A percentile compares a stretch with the other conserved stretches of the same genome.
Evolutionary conservation across 2,113 vertebrate species (phyloP).

Genomic region (Stegastes partitus): DNA sequence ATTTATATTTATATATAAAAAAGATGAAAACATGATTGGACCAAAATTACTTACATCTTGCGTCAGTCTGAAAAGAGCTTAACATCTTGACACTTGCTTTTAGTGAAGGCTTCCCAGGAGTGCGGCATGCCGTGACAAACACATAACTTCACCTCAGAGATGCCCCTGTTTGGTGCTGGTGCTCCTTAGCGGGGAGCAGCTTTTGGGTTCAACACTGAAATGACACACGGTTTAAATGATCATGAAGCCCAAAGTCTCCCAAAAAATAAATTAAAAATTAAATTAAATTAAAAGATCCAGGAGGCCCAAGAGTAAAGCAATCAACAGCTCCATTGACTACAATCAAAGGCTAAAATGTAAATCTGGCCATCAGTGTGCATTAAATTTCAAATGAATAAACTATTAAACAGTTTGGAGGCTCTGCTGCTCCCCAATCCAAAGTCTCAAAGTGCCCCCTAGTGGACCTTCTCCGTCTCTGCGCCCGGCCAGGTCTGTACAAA

Average conservation of each 20-base stretch:
- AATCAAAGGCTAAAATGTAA: neutral
- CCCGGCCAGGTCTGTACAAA: neutral
- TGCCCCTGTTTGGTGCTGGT: constrained; percentile 25
- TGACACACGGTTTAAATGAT: constrained; percentile 15
- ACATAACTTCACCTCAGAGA: constrained; percentile 25
- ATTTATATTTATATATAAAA: constrained; percentile 54
- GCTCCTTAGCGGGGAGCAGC: constrained; percentile 24
- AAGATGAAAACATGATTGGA: constrained; percentile 48
- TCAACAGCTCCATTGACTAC: neutral
- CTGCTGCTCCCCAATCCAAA: constrained; percentile 42
- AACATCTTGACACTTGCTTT: constrained; percentile 69
- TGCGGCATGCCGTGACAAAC: constrained; percentile 41
- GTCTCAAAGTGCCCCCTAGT: constrained; percentile 84
- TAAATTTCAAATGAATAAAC: constrained; percentile 14
- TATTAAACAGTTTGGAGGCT: constrained; percentile 2
- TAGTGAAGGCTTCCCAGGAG: constrained; percentile 62
- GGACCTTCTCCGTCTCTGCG: constrained; percentile 43
- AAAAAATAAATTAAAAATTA: too few species aligned
- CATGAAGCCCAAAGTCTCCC: neutral
- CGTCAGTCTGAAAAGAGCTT: constrained; percentile 74
- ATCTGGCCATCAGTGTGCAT: neutral
- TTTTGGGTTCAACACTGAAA: constrained; percentile 10
- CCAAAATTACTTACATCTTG: constrained; percentile 74
- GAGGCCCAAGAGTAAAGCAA: neutral
- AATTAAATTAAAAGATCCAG: neutral